Base-by-base conservation (phyloP, 1,140 invertebrate genomes). In the Lepidotrigona ventralis region DNA sequence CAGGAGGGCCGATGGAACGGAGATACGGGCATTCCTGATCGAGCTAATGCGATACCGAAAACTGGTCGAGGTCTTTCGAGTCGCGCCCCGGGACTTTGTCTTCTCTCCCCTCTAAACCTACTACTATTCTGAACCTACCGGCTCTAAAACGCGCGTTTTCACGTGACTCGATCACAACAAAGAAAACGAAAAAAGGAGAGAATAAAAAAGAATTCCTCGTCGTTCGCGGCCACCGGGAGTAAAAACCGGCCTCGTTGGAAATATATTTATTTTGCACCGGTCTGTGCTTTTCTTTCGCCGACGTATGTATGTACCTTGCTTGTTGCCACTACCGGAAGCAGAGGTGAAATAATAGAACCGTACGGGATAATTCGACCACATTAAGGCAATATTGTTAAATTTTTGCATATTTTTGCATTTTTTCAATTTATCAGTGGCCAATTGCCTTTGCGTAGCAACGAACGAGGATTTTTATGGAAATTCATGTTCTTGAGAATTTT, bases 41-140 rank as follows among this genome's bases (percentile, higher is more conserved):
- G 79, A 86, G 63, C 79, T 88, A 89, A 89, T 86, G 81, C 81
- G 81, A 89, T 88, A 89, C 87, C 85, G 85, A 79, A 88, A 86
- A 89, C 88, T 89, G 85, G 87, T 89, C 81, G 83, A 73, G 77
- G 69, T 54, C 80, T 78, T 78, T 77, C 63, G 72, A 75, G 33
- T 21, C n/a, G 23, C 26, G 75, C 53, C 69, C 39, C 39, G 39
- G 1, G 70, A 64, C 64, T 75, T 81, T 85, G 79, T 63, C 54
- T 81, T 83, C 76, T 63, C 60, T 66, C 69, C 74, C 29, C 26
- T 68, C 53, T 82, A 68, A 53, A 46, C 39, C 39, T 46, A 46
- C 0, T n/a, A n/a, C n/a, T n/a, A n/a, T n/a, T 46, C 39, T 46
- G 8, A n/a, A n/a, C n/a, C n/a, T n/a, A 46, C 39, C 6, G 39